Evolutionary conservation across 35 echinoderm and acorn worm genomes (phyloP), one percentile per base, ranked within the genome.

Genomic region (Acanthaster planci): DNA sequence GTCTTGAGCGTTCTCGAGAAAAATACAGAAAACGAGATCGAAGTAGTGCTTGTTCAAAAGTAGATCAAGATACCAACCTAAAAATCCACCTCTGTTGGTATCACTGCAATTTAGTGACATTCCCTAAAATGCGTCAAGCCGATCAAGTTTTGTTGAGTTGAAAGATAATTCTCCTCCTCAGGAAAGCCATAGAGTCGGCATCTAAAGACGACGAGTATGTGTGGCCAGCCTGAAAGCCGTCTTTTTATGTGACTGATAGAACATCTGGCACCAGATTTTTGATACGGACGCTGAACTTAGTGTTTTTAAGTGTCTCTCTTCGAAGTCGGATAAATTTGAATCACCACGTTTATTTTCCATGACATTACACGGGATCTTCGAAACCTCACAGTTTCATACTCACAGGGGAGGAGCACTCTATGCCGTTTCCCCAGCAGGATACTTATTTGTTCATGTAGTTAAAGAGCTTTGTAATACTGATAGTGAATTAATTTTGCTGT

Each of bases 61-160:
- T 67, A 67, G 59, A 67, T 67, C 1, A 0, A 21, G 59, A 21
- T 67, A 67, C 21, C 21, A 31, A 67, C 3, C 59, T 67, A 67
- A 67, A n/a, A 67, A 14, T 26, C 59, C 59, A 8, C 23, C 80
- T n/a, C 8, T 89, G 78, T 35, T 89, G 79, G 86, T 89, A 89
- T 51, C 86, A 89, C 30, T 29, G 53, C 39, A 7, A 36, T 89
- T 40, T 55, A 51, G 72, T 23, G 81, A 84, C 36, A 89, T 1
- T 79, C 87, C 18, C 23, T 9, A 15, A 81, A 81, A 52, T 90
- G 88, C 60, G 22, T 19, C 14, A 21, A 31, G 17, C 81, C 88
- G 19, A n/a, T 90, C 80, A 29, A 72, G 21, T 76, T 67, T 59
- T 39, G 44, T 22, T 14, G 6, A 38, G 29, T 67, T n/a, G 21